phyloP scores from a whole-genome alignment of 1,140 invertebrate genomes.

The Thaumetopoea pityocampa region DNA sequence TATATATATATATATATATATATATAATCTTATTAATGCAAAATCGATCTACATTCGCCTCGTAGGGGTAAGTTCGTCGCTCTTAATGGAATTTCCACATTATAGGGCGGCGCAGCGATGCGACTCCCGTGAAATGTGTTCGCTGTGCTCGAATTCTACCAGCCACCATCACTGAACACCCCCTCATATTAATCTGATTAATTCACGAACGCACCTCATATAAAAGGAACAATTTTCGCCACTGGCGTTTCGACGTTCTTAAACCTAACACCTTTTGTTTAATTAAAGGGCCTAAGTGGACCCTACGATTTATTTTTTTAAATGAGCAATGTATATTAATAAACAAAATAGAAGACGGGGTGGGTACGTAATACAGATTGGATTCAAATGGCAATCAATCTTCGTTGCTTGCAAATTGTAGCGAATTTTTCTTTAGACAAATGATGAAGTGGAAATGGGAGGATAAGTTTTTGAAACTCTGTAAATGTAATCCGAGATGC shows the following conservation, averaged over 20 bases:
- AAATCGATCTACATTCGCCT: constrained; percentile 28
- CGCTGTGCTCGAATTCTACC: not conserved
- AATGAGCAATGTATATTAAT: constrained; percentile 65
- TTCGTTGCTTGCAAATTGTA: constrained; percentile 17
- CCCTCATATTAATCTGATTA: constrained; percentile 64
- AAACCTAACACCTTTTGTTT: constrained; percentile 45
- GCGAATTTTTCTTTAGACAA: constrained; percentile 28
- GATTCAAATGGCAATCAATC: constrained; percentile 25
- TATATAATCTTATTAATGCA: too few relatives aligned
- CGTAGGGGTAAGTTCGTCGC: constrained; percentile 33
- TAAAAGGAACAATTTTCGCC: constrained; percentile 64
- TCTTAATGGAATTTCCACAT: constrained; percentile 65
- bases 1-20: too few relatives aligned
- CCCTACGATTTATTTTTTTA: constrained; percentile 44
- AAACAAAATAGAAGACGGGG: constrained; percentile 34
- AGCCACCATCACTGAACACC: not conserved
- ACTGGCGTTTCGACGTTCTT: constrained; percentile 55
- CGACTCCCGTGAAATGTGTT: constrained; percentile 10
- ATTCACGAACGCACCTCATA: constrained; percentile 52
- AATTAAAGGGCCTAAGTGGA: constrained; percentile 42
- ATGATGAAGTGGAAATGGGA: constrained; percentile 22
- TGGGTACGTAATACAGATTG: constrained; percentile 24
- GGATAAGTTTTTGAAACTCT: too few relatives aligned
- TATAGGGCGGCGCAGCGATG: constrained; percentile 17
- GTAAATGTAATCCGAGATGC: too few relatives aligned